Conservation (phyloP, 2,888 invertebrate species). For the Caenorhabditis angaria region DNA sequence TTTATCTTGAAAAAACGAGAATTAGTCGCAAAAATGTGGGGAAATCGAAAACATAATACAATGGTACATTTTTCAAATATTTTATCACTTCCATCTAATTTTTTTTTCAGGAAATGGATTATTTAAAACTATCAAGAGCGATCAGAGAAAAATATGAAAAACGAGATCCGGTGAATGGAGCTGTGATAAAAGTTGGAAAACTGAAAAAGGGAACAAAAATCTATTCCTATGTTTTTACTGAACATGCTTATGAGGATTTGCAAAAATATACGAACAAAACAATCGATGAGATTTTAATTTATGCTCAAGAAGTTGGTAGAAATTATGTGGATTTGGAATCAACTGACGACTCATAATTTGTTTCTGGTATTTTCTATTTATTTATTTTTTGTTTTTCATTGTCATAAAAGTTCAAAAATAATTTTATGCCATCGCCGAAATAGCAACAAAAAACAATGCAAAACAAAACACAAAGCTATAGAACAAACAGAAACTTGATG, state of each 20-base stretch:
- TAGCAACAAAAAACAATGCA: neutral
- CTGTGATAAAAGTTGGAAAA: constrained; percentile 18
- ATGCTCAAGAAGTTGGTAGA: constrained; percentile 18
- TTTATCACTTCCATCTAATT: neutral
- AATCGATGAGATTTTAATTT: constrained; percentile 18
- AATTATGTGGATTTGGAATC: constrained; percentile 16
- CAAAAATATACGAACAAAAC: constrained; percentile 10
- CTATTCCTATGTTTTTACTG: constrained; percentile 39
- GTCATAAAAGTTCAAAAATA: neutral
- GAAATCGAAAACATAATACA: constrained; percentile 39
- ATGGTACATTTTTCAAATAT: constrained; percentile 11
- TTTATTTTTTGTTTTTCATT: neutral
- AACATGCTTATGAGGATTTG: constrained; percentile 24
- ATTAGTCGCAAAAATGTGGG: constrained; percentile 39
- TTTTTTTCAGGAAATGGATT: constrained; percentile 33
- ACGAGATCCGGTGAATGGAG: constrained; percentile 8
- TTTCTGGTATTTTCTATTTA: neutral
- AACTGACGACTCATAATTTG: constrained; percentile 13
- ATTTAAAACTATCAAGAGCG: constrained; percentile 35
- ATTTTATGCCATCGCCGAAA: neutral
- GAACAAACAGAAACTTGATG: neutral
- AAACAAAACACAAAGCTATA: too few species aligned
- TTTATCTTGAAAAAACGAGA: constrained; percentile 32
- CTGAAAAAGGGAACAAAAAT: constrained; percentile 35
- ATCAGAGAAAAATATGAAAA: constrained; percentile 42